These are phyloP conservation scores for Thunnus albacares DNA, from an alignment of 2,797 vertebrate species.

Conservation along the genomic window DNA sequence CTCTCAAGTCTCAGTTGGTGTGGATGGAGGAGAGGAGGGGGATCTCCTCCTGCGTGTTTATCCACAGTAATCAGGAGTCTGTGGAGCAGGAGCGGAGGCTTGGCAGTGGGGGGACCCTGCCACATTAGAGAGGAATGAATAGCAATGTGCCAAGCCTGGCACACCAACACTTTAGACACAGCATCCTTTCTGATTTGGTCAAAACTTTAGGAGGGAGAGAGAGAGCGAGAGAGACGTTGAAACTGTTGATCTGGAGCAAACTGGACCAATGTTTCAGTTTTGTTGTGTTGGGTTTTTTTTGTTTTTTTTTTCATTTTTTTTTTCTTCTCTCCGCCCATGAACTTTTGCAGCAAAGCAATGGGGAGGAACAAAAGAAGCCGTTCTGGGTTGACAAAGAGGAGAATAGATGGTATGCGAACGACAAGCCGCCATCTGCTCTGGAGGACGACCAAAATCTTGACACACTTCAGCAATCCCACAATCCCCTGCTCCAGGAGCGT, in stretches of 20 bases:
- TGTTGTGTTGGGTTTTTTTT: slow-evolving; percentile 59
- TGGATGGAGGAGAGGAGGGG: slow-evolving; percentile 67
- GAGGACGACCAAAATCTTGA: slow-evolving; percentile 97
- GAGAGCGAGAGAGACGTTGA: slow-evolving; percentile 56
- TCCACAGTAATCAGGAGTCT: slow-evolving; percentile 86
- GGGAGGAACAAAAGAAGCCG: slow-evolving; percentile 95
- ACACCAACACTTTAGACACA: slow-evolving; percentile 76
- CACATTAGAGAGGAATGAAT: slow-evolving; percentile 84
- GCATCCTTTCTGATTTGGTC: slow-evolving; percentile 83
- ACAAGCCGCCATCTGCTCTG: slow-evolving; percentile 99
- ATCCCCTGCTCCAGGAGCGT: slow-evolving; percentile 96
- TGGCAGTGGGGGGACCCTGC: slow-evolving; percentile 79
- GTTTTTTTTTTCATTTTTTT: neutral
- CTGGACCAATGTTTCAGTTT: slow-evolving; percentile 73
- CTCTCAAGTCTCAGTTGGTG: slow-evolving; percentile 82
- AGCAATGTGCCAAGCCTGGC: slow-evolving; percentile 81
- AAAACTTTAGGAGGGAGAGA: slow-evolving; percentile 70
- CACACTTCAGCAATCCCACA: slow-evolving; percentile 98
- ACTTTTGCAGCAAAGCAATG: slow-evolving; percentile 91
- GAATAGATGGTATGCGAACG: slow-evolving; percentile 94
- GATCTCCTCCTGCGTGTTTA: slow-evolving; percentile 82
- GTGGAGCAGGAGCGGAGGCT: slow-evolving; percentile 79
- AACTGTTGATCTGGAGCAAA: slow-evolving; percentile 72
- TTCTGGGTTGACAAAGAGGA: slow-evolving; percentile 97
- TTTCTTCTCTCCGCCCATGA: slow-evolving; percentile 68